Evolutionary conservation across 2,797 vertebrate genomes (phyloP).

Genomic region (Xenopus petersii): DNA sequence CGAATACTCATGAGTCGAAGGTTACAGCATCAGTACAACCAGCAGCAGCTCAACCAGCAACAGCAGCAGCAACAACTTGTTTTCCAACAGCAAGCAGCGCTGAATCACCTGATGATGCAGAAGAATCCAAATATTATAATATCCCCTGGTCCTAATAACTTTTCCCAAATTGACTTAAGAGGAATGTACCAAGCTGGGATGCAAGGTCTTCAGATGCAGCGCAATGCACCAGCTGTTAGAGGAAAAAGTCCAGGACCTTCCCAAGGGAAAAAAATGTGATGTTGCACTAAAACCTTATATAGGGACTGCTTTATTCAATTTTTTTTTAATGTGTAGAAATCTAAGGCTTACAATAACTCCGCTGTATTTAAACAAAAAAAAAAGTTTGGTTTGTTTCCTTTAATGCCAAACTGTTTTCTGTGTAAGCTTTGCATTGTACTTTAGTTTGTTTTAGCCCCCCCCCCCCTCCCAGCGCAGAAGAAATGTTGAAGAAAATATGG

Average conservation of each 20-base stretch:
- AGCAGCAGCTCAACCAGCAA: constrained; percentile 66
- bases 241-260: constrained; percentile 92
- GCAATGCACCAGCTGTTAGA: constrained; percentile 76
- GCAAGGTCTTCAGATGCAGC: constrained; percentile 76
- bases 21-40: constrained; percentile 85
- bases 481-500: constrained; percentile 76
- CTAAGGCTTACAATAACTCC: constrained; percentile 77
- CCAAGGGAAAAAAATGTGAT: constrained; percentile 86
- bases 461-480: constrained; percentile 64
- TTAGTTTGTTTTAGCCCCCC: constrained; percentile 58
- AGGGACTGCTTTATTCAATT: constrained; percentile 71
- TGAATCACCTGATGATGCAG: constrained; percentile 86
- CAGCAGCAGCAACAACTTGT: constrained; percentile 76
- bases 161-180: constrained; percentile 86
- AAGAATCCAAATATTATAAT: constrained; percentile 71
- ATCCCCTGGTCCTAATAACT: constrained; percentile 66
- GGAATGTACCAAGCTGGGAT: constrained; percentile 88
- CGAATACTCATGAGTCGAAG: constrained; percentile 93
- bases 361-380: constrained; percentile 66
- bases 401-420: constrained; percentile 62
- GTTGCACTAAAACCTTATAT: constrained; percentile 71
- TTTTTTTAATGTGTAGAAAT: constrained; percentile 72
- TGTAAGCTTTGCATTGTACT: constrained; percentile 59
- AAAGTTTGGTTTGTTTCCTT: constrained; percentile 65
- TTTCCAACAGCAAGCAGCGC: constrained; percentile 83